These are phyloP conservation scores for Catharus ustulatus DNA, from an alignment of 2,797 vertebrate species.

Conservation along the genomic window DNA sequence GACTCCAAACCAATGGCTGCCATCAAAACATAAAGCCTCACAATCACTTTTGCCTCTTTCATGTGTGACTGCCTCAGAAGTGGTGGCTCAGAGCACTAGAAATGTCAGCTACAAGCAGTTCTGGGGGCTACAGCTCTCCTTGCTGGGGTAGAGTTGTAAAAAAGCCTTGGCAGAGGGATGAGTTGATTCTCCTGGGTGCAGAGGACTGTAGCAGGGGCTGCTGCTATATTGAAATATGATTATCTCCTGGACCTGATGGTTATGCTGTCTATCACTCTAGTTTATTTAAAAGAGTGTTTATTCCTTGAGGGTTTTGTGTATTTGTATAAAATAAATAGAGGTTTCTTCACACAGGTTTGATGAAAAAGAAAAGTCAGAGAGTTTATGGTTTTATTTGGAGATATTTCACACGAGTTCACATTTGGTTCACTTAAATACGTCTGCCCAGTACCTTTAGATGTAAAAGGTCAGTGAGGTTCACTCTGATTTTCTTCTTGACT, in stretches of 20 bases:
- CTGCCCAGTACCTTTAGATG: neutral
- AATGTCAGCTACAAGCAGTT: neutral
- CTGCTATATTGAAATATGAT: neutral
- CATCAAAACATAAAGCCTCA: slow-evolving; percentile 36
- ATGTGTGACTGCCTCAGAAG: slow-evolving; percentile 19
- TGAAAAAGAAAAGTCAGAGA: neutral
- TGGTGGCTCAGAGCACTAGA: neutral
- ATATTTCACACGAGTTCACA: neutral
- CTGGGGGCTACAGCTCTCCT: neutral
- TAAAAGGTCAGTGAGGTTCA: neutral
- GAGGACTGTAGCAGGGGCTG: neutral
- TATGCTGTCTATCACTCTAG: neutral
- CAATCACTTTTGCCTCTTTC: slow-evolving; percentile 26
- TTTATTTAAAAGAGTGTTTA: neutral
- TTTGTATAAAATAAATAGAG: neutral
- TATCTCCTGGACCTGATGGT: neutral
- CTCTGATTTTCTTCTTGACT: slow-evolving; percentile 28
- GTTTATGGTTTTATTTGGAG: neutral
- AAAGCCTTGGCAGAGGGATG: neutral
- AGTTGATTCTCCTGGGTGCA: neutral
- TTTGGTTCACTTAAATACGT: neutral
- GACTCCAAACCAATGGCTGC: slow-evolving; percentile 57
- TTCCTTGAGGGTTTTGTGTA: neutral
- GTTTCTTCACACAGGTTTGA: neutral
- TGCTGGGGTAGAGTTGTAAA: neutral